phyloP scores from a whole-genome alignment of 2,113 vertebrate genomes.

The Sapayoa aenigma region DNA sequence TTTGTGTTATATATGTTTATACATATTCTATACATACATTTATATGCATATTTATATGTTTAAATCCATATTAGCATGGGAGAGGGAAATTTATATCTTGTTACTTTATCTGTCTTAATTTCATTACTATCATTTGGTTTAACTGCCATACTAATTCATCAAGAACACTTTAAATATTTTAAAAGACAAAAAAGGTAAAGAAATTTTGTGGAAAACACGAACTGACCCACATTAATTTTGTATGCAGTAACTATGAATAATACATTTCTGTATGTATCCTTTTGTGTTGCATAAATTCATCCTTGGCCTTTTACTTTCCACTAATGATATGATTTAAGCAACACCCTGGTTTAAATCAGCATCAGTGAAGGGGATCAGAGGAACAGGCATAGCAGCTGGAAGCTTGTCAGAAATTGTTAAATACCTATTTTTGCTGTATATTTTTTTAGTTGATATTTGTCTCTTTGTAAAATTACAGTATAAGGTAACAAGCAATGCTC shows the following conservation, averaged over 20 bases:
- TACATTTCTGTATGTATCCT: neutral
- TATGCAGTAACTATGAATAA: neutral
- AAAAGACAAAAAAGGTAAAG: neutral
- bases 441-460: conserved; percentile 19
- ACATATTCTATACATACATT: neutral
- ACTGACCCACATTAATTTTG: neutral
- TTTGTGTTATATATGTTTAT: neutral
- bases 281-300: conserved; percentile 16
- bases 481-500: conserved; percentile 26
- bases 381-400: neutral
- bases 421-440: neutral
- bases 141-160: neutral
- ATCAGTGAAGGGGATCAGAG: conserved; percentile 15
- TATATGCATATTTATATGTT: neutral
- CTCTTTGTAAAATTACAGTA: neutral
- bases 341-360: conserved; percentile 24
- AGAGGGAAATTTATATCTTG: neutral
- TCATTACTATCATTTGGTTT: neutral
- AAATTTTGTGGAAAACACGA: neutral
- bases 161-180: neutral
- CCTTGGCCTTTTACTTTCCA: conserved; percentile 36
- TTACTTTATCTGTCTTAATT: neutral
- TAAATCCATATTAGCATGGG: neutral
- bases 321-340: conserved; percentile 18
- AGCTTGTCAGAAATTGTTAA: conserved; percentile 33